These are phyloP conservation scores for Lissonota sp. DNA, from an alignment of 2,888 invertebrate species.

Conservation along the genomic window DNA sequence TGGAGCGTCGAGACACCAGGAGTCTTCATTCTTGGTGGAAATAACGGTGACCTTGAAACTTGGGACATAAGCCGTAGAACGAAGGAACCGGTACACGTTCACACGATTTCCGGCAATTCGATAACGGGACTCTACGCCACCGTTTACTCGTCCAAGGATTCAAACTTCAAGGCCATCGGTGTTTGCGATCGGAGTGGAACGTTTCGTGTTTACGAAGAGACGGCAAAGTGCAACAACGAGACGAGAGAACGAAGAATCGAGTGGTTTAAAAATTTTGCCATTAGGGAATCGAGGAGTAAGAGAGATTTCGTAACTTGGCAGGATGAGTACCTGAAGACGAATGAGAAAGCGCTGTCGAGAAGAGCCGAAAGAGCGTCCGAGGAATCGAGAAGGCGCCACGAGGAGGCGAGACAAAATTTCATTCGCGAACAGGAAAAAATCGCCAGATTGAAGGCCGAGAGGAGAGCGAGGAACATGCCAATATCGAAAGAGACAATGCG, in stretches of 20 bases:
- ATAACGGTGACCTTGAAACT: constrained; percentile 90
- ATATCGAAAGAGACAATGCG: constrained; percentile 84
- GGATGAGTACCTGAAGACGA: constrained; percentile 71
- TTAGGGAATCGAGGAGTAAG: constrained; percentile 75
- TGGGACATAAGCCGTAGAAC: constrained; percentile 91
- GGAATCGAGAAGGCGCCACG: constrained; percentile 85
- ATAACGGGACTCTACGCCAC: constrained; percentile 69
- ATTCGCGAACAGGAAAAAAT: constrained; percentile 70
- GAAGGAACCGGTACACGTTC: constrained; percentile 88
- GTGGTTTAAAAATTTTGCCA: constrained; percentile 77
- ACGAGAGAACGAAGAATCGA: constrained; percentile 70
- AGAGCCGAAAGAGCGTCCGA: constrained; percentile 69
- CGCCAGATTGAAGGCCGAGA: constrained; percentile 76
- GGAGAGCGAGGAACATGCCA: constrained; percentile 57
- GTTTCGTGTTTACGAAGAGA: constrained; percentile 87
- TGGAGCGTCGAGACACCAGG: constrained; percentile 91
- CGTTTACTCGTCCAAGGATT: constrained; percentile 17
- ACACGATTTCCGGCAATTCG: constrained; percentile 86
- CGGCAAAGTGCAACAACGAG: constrained; percentile 82
- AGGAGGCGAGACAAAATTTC: constrained; percentile 80
- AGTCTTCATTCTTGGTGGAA: constrained; percentile 88
- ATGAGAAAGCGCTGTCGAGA: constrained; percentile 69
- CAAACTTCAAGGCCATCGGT: constrained; percentile 84
- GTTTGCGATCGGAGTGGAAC: constrained; percentile 88
- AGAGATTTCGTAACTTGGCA: constrained; percentile 76